Conservation (phyloP, 2,797 vertebrate species). For the Ciconia nigra region DNA sequence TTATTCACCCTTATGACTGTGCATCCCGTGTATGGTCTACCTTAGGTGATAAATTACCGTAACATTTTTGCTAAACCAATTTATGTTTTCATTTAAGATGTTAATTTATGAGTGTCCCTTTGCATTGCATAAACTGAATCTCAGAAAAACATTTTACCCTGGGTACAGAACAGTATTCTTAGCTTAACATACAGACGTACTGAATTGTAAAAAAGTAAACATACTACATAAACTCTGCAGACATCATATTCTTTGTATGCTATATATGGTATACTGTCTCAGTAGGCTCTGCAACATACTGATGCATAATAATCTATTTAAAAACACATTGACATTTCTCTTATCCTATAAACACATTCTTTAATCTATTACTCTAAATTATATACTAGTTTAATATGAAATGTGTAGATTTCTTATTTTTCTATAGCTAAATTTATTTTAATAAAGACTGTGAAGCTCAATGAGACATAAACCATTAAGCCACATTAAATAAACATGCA, state of each 20-base stretch:
- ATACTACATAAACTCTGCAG: background rate
- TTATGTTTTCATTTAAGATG: background rate
- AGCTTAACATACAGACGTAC: background rate
- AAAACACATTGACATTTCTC: background rate
- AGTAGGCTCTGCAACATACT: background rate
- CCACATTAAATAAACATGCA: conserved; percentile 41
- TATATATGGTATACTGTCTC: background rate
- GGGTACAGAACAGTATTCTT: background rate
- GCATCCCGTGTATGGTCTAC: background rate
- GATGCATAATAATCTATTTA: background rate
- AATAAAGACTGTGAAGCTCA: background rate
- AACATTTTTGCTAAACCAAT: background rate
- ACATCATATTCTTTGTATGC: background rate
- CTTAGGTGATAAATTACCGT: background rate
- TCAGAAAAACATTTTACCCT: background rate
- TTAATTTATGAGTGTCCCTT: background rate
- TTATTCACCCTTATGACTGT: conserved; percentile 24
- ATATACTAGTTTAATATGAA: background rate
- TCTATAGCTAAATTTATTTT: background rate
- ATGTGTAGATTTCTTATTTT: background rate
- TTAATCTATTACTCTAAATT: background rate
- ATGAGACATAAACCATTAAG: conserved; percentile 3
- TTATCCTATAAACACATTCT: background rate
- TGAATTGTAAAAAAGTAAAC: background rate
- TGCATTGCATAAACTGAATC: background rate